Percentiles rank a stretch among this genome's conserved stretches.
Conservation (phyloP, 2,113 vertebrate genomes). For the Dasyprocta punctata region DNA sequence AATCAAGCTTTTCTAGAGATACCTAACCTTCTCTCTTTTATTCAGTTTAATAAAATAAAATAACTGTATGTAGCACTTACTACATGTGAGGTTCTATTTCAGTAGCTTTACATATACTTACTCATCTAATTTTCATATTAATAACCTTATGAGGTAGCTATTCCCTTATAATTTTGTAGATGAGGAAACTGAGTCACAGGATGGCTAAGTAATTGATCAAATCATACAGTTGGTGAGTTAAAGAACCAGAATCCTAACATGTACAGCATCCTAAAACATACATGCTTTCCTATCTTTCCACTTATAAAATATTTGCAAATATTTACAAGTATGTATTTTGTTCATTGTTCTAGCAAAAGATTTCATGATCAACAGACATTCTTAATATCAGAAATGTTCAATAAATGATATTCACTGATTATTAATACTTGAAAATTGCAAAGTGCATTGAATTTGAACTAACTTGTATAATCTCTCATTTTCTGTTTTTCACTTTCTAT, state of each 20-base stretch:
- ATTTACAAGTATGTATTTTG: not conserved
- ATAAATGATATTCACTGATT: not conserved
- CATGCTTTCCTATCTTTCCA: not conserved
- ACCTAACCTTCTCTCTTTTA: not conserved
- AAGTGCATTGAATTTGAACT: not conserved
- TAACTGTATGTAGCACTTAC: not conserved
- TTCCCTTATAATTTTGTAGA: not conserved
- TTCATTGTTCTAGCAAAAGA: not conserved
- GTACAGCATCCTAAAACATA: not conserved
- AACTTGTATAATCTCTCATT: not conserved
- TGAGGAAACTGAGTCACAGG: not conserved
- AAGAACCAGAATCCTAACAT: not conserved
- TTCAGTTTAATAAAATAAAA: not conserved
- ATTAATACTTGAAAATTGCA: conserved; percentile 2
- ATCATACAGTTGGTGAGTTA: not conserved
- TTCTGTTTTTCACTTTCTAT: not conserved
- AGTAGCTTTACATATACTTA: not conserved
- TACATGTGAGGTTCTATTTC: not conserved
- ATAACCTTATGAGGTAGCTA: not conserved
- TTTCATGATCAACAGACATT: not conserved
- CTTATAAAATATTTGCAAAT: not conserved
- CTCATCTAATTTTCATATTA: not conserved
- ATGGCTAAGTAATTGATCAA: not conserved
- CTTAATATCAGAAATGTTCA: not conserved
- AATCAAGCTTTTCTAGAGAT: not conserved